These are phyloP conservation scores for Atherinomorus stipes DNA, from an alignment of 2,113 vertebrate genomes.

Conservation along the genomic window DNA sequence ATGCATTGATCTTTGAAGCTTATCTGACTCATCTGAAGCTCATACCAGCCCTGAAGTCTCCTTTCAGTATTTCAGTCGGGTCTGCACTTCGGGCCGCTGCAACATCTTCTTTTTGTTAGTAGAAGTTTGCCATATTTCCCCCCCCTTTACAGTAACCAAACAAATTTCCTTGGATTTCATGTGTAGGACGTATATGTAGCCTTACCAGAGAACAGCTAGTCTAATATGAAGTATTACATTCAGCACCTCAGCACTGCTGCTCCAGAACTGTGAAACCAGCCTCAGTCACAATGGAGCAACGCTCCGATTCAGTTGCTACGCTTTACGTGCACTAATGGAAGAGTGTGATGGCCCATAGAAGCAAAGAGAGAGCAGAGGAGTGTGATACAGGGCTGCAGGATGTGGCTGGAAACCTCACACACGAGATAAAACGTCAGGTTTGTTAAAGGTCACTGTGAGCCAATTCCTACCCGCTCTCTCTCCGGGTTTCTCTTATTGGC, in stretches of 20 bases:
- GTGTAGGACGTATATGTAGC: neutral
- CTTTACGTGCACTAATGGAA: conserved; percentile 29
- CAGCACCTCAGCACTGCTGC: neutral
- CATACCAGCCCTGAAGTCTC: no score
- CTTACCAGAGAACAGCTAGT: neutral
- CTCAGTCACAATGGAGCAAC: conserved; percentile 9
- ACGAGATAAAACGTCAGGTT: conserved; percentile 62
- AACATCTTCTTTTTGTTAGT: no score
- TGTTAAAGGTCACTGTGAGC: conserved; percentile 73
- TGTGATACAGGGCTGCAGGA: conserved; percentile 44
- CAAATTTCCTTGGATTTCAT: no score
- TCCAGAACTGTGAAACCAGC: neutral
- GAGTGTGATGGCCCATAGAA: conserved; percentile 30
- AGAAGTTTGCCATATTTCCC: no score
- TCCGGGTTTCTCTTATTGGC: conserved; percentile 70
- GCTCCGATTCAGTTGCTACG: conserved; percentile 11
- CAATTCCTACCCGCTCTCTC: conserved; percentile 57
- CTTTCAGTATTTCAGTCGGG: no score
- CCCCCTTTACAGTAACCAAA: no score
- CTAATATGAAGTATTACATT: neutral
- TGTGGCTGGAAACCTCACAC: conserved; percentile 40
- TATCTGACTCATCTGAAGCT: no score
- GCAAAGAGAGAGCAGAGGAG: conserved; percentile 7
- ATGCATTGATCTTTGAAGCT: no score
- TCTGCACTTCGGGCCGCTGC: no score